These are phyloP conservation scores for Miichthys miiuy DNA, from an alignment of 2,797 vertebrate genomes.

Conservation along the genomic window DNA sequence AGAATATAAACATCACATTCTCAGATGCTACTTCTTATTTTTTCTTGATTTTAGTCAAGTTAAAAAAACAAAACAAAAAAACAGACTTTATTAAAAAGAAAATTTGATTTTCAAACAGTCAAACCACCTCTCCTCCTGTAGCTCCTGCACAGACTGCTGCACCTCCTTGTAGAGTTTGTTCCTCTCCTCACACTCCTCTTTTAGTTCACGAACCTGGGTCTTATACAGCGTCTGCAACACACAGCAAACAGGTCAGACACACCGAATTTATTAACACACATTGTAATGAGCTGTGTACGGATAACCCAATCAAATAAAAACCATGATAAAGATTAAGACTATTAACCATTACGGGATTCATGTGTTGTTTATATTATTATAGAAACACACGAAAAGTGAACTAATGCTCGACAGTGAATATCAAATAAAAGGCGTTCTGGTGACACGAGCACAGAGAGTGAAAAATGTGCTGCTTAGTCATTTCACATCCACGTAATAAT, in stretches of 20 bases:
- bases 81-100: too few species aligned
- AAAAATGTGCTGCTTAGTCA: constrained; percentile 8
- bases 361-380: background rate
- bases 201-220: constrained; percentile 97
- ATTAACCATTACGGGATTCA: background rate
- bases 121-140: constrained; percentile 94
- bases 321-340: background rate
- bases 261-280: background rate
- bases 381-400: background rate
- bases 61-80: background rate
- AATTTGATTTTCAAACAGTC: background rate
- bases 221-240: constrained; percentile 94
- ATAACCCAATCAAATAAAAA: background rate
- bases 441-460: background rate
- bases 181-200: constrained; percentile 96
- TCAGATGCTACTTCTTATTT: background rate
- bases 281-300: background rate
- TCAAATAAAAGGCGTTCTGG: background rate
- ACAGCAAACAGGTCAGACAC: constrained; percentile 19
- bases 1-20: background rate
- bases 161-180: constrained; percentile 93
- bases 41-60: background rate
- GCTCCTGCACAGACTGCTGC: constrained; percentile 93
- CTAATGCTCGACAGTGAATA: background rate
- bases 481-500: background rate